Evolutionary conservation across 53 echinoderm and acorn worm genomes (phyloP).

Genomic region (Antedon mediterranea): DNA sequence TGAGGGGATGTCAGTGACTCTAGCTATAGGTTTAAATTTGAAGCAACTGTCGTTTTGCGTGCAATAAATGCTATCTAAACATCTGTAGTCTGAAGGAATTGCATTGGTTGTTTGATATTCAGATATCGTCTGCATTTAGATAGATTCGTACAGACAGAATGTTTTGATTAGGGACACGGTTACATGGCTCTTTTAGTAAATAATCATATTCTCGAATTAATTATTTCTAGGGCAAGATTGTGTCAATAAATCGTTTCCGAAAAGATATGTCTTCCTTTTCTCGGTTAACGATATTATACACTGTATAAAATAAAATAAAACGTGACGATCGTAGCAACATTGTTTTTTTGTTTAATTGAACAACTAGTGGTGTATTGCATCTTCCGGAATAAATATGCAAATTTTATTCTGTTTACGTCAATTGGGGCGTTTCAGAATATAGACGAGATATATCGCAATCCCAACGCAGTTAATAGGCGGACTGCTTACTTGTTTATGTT

Average conservation of each 20-base stretch:
- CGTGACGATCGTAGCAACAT: neutral
- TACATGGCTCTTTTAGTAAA: neutral
- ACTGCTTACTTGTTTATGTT: neutral
- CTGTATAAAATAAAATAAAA: neutral
- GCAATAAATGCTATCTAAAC: no score
- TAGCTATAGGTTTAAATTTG: no score
- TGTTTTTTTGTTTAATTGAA: neutral
- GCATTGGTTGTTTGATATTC: no score
- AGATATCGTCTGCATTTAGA: no score
- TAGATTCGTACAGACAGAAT: neutral
- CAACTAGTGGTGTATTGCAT: neutral
- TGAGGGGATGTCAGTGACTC: no score
- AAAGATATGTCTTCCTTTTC: neutral
- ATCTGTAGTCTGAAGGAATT: no score
- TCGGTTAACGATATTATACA: neutral
- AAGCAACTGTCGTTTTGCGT: no score
- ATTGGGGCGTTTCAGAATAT: neutral
- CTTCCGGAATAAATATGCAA: neutral
- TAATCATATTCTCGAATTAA: neutral
- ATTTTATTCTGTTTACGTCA: neutral
- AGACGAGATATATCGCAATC: neutral
- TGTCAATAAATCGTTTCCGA: neutral
- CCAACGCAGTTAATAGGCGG: neutral
- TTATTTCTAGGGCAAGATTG: neutral
- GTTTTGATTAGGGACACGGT: neutral